Conservation (phyloP, 2,888 invertebrate genomes). For the Laspeyria flexula region DNA sequence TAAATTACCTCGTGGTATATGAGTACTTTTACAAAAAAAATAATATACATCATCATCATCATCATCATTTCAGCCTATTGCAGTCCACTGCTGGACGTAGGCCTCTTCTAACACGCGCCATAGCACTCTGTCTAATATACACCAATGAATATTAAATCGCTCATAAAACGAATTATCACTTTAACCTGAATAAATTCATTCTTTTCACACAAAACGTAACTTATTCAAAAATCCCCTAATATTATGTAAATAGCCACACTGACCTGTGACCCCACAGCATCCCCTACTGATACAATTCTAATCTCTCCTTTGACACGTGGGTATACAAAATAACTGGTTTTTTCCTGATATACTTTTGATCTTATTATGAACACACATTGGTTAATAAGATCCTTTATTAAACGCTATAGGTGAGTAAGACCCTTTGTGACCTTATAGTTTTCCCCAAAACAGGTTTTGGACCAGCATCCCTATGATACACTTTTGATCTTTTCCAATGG, state of each 20-base stretch:
- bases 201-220: conserved; percentile 10
- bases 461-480: conserved; percentile 58
- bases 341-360: conserved; percentile 9
- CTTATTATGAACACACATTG: too few relatives aligned
- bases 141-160: too few relatives aligned
- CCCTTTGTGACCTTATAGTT: too few relatives aligned
- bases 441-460: conserved; percentile 24
- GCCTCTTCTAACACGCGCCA: too few relatives aligned
- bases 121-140: too few relatives aligned
- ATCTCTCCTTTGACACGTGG: conserved; percentile 50
- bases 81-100: too few relatives aligned
- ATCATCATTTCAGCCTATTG: too few relatives aligned
- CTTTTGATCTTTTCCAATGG: conserved; percentile 58
- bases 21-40: too few relatives aligned
- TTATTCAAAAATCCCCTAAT: conserved; percentile 36
- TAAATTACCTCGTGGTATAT: too few relatives aligned
- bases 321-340: conserved; percentile 28
- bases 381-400: too few relatives aligned
- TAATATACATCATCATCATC: too few relatives aligned
- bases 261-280: conserved; percentile 59
- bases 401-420: too few relatives aligned
- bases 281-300: conserved; percentile 59
- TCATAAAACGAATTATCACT: not conserved
- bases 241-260: conserved; percentile 52
- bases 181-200: not conserved